These are phyloP conservation scores for Diadromus collaris DNA, from an alignment of 2,888 invertebrate genomes.

Conservation along the genomic window DNA sequence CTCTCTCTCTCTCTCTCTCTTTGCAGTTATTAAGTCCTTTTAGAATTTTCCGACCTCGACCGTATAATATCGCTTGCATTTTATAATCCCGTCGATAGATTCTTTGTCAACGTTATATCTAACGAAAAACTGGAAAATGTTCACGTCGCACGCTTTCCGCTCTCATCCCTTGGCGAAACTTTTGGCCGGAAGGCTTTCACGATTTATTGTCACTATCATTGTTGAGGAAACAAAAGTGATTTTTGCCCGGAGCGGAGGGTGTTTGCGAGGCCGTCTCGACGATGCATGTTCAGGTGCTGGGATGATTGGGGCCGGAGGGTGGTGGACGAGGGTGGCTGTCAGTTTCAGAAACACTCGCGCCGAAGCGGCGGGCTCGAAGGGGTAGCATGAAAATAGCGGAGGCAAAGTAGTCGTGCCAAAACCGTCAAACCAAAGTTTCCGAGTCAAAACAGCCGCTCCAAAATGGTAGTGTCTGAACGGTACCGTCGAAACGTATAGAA, in stretches of 20 bases:
- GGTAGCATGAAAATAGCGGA: not conserved
- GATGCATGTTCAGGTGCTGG: not conserved
- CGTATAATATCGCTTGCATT: conserved; percentile 30
- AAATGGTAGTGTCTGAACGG: not conserved
- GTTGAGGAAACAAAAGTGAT: not conserved
- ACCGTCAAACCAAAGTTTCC: not conserved
- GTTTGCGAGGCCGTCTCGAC: not conserved
- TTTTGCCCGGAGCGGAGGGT: not conserved
- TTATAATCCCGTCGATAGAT: conserved; percentile 14
- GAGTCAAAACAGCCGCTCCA: not conserved
- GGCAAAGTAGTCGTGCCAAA: not conserved
- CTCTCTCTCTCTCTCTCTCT: not conserved
- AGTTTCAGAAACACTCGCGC: not conserved
- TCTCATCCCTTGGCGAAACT: not conserved
- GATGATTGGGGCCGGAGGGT: not conserved
- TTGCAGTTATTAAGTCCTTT: conserved; percentile 45
- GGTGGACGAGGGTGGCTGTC: not conserved
- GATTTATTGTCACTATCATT: not conserved
- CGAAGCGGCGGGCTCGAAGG: not conserved
- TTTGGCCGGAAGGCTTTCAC: not conserved
- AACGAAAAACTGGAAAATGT: not conserved
- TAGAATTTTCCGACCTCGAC: conserved; percentile 36
- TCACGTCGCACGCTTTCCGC: not conserved
- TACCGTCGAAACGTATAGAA: not conserved
- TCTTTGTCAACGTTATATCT: conserved; percentile 26